A percentile compares a stretch with the other conserved stretches of the same genome.
Conservation (phyloP, 2,888 invertebrate species). For the Cephus spinipes region DNA sequence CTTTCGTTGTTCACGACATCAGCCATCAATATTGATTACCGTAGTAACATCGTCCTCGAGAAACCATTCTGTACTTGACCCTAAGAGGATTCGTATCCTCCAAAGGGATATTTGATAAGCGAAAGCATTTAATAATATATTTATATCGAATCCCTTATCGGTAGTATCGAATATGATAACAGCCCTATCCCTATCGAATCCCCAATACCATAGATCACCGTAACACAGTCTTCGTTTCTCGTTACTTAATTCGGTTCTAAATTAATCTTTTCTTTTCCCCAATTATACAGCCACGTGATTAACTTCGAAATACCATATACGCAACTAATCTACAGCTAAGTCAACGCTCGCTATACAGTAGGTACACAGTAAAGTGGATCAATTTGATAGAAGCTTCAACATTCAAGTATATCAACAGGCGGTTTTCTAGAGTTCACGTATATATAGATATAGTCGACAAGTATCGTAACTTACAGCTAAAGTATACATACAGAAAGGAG, state of each 20-base stretch:
- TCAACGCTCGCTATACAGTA: not conserved
- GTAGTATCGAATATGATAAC: not conserved
- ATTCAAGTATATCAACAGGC: not conserved
- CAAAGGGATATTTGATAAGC: not conserved
- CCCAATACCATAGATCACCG: too few species aligned
- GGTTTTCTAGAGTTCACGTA: not conserved
- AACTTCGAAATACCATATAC: not conserved
- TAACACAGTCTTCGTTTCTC: not conserved
- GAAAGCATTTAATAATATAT: not conserved
- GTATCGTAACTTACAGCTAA: not conserved
- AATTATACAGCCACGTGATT: not conserved
- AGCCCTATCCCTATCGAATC: not conserved
- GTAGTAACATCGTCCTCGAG: not conserved
- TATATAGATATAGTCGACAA: not conserved
- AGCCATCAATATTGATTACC: slow-evolving; percentile 8
- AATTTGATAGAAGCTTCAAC: not conserved
- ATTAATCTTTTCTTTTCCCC: not conserved
- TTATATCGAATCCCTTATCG: not conserved
- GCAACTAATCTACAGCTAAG: not conserved
- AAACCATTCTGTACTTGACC: not conserved
- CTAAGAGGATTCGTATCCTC: not conserved
- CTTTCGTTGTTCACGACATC: not conserved
- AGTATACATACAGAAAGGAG: not conserved
- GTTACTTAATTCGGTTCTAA: not conserved
- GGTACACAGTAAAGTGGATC: not conserved